Evolutionary conservation across 2,888 invertebrate species (phyloP).

Genomic region (Rhagium mordax): DNA sequence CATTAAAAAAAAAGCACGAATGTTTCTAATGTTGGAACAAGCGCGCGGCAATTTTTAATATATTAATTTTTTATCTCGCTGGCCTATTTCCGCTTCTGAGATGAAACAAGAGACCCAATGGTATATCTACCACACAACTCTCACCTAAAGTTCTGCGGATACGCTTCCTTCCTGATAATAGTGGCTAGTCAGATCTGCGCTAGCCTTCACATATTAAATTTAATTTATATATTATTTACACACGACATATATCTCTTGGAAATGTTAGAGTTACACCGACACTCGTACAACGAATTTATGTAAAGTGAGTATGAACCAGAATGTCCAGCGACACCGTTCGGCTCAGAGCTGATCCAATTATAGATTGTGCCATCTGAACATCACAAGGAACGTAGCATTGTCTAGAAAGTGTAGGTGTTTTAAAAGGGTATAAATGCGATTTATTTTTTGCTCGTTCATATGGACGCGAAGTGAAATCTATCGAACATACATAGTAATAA

Average conservation of each 20-base stretch:
- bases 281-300: constrained; percentile 8
- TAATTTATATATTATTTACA: neutral
- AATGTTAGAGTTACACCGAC: neutral
- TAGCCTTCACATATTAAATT: neutral
- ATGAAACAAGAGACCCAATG: too few species aligned
- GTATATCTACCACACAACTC: too few species aligned
- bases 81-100: too few species aligned
- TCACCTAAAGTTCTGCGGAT: too few species aligned
- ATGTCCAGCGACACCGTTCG: constrained; percentile 20
- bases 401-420: constrained; percentile 41
- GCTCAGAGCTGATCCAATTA: constrained; percentile 50
- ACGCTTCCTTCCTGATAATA: too few species aligned
- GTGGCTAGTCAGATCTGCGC: too few species aligned
- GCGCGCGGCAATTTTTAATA: too few species aligned
- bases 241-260: neutral
- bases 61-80: too few species aligned
- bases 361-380: constrained; percentile 40
- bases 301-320: neutral
- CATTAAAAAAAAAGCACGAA: too few species aligned
- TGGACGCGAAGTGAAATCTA: constrained; percentile 38
- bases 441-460: constrained; percentile 36
- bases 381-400: constrained; percentile 36
- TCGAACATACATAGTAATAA: constrained; percentile 27
- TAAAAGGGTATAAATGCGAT: constrained; percentile 30
- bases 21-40: too few species aligned